Base-by-base conservation (phyloP, 2,888 invertebrate species). In the Hemithea aestivaria region DNA sequence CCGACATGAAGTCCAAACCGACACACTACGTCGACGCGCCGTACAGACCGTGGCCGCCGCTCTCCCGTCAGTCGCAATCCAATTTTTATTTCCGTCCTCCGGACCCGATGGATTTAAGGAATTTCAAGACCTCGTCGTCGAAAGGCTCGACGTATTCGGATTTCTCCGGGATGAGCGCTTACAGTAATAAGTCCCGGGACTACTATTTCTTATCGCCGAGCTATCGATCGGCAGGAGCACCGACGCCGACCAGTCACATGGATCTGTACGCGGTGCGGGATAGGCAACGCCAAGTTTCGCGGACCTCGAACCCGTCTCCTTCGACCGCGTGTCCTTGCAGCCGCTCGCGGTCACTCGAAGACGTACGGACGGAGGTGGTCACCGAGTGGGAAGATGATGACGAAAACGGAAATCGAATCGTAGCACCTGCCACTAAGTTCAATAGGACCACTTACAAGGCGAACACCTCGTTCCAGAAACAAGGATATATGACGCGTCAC, bases 331-430 rank as follows among this genome's bases (percentile, higher is more conserved):
- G 92, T 56, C 90, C 91, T 10, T 91, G 91, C 65, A 88, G 87
- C 30, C 87, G 92, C 28, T 92, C 93, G 8, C 89, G 91, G 36
- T 93, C 93, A 1, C 84, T 93, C 72, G 93, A 93, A 59, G 93
- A 93, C 62, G 91, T 93, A 7, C 87, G 92, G 28, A 89, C 90
- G 10, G 91, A 92, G 41, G 85, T 91, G 28, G 89, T 90, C 59
- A 85, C 85, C n/a, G 84, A 87, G 46, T 91, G 91, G 91, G 90
- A 91, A 48, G 90, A 89, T 48, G 89, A 88, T 44, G 90, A 91
- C 42, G 89, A 90, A 57, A 91, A 91, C 55, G 91, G 91, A 25
- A 91, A 91, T 56, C 79, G 88, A 7, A 77, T 91, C 10, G 81
- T 84, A 8, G 87, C 87, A 16, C 83, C 87, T 29, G 81, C 78